These are phyloP conservation scores for Acanthurus lineatus DNA, from an alignment of 2,797 vertebrate species.

Conservation along the genomic window DNA sequence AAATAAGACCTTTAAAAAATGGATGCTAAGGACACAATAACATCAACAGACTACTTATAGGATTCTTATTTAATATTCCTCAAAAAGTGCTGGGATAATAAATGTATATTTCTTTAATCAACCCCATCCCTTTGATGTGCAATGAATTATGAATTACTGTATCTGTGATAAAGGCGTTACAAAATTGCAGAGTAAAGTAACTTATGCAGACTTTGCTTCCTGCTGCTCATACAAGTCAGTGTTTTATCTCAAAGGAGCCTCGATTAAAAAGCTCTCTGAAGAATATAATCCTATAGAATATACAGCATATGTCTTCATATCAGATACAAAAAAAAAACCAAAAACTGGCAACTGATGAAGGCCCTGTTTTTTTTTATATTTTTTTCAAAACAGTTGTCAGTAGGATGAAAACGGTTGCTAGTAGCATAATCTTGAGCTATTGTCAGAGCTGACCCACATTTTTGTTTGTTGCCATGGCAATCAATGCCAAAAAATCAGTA, in stretches of 20 bases:
- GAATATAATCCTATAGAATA: background rate
- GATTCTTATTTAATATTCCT: too few species aligned
- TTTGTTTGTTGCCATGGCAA: conserved; percentile 67
- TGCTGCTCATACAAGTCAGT: conserved; percentile 19
- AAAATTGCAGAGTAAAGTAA: background rate
- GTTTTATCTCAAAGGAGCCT: conserved; percentile 18
- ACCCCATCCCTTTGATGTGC: too few species aligned
- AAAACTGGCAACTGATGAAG: too few species aligned
- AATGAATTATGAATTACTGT: background rate
- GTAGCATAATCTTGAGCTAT: conserved; percentile 38
- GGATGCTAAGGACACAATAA: background rate
- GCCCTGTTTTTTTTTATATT: background rate
- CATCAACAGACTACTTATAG: too few species aligned
- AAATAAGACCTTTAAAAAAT: background rate
- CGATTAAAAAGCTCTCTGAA: background rate
- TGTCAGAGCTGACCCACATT: conserved; percentile 69
- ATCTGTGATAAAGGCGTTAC: background rate
- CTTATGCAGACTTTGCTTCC: conserved; percentile 29
- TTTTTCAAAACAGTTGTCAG: conserved; percentile 7
- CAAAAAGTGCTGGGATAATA: too few species aligned
- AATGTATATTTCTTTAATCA: too few species aligned
- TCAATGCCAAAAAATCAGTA: conserved; percentile 47
- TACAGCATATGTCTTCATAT: background rate
- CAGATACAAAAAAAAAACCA: background rate
- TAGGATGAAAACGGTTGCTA: conserved; percentile 34